A percentile compares a stretch with the other conserved stretches of the same genome.
These are phyloP conservation scores for Anolis sagrei DNA, from an alignment of 2,113 vertebrate species.

Conservation along the genomic window DNA sequence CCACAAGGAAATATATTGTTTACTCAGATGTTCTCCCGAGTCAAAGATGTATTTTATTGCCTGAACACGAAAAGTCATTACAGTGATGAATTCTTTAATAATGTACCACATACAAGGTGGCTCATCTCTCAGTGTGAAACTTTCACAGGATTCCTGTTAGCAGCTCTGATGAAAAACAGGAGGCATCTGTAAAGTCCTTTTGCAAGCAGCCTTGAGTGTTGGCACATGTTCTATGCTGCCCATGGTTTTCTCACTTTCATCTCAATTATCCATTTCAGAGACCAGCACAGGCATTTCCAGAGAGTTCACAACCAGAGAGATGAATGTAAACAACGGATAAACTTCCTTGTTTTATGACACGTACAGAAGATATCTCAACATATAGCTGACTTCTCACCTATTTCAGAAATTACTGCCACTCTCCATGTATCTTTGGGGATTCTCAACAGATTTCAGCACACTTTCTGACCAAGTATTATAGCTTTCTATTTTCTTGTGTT, in stretches of 20 bases:
- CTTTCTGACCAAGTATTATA: not conserved
- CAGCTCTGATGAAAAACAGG: conserved; percentile 1
- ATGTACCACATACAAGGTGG: conserved; percentile 7
- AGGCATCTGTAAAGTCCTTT: conserved; percentile 1
- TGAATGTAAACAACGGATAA: conserved; percentile 11
- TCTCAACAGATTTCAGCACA: not conserved
- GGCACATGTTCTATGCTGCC: not conserved
- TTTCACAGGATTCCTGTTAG: conserved; percentile 23
- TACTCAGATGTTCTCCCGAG: not conserved
- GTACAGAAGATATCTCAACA: not conserved
- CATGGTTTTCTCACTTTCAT: conserved; percentile 27
- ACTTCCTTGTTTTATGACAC: not conserved
- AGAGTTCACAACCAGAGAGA: conserved; percentile 13
- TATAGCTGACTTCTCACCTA: not conserved
- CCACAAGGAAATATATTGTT: conserved; percentile 15
- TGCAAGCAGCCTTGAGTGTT: conserved; percentile 22
- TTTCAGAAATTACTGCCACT: conserved; percentile 7
- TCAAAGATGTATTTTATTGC: not conserved
- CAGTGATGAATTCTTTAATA: conserved; percentile 6
- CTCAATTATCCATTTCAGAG: conserved; percentile 10
- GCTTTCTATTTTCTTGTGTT: not conserved
- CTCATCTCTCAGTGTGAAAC: not conserved
- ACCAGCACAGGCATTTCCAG: not conserved
- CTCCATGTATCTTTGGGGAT: not conserved
- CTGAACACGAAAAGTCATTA: not conserved